Base-by-base conservation (phyloP, 1,140 invertebrate genomes). In the Chlorops oryzae region DNA sequence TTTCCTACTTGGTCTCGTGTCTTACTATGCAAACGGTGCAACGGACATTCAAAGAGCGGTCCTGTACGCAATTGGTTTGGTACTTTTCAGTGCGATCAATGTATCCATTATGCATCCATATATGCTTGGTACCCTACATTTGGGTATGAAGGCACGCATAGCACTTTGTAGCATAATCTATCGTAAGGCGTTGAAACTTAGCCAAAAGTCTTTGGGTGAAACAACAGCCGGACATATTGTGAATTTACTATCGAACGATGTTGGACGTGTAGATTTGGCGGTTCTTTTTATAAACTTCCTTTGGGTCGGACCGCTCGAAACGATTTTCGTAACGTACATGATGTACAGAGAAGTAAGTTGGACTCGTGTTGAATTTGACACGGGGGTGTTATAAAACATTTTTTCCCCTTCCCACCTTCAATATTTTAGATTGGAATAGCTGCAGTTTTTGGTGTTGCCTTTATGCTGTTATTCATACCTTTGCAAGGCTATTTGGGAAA, bases 201-300 rank as follows among this genome's bases (percentile, higher is more conserved):
- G 79, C 35, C 81, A 82, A 55, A 80, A 77, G 2, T 82, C 88
- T 1, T 63, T 93, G 24, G 81, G 81, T 3, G 78, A 87, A 58
- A 89, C 87, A 0, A 88, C 88, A 1, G 80, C 82, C 18, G 92
- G 92, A 2, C 86, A 96, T 75, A 85, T 96, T 62, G 86, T 96
- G 1, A 97, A 96, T 71, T 76, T 96, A 3, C 77, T 97, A 48
- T 92, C 91, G 1, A 96, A 95, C 70, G 92, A 96, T 68, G 83
- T 88, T 39, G 82, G 81, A 42, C 77, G 82, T 12, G 81, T 89
- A 58, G 86, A 89, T 61, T 75, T 79, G 49, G 80, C 80, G 0
- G 74, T 85, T 9, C 77, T 81, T 40, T 84, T 86, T 62, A 63
- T 86, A 2, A 85, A 89, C 59, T 86, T 86, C 55, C 74, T 89